phyloP scores from a whole-genome alignment of 2,113 vertebrate species.

The Prietella phreatophila region DNA sequence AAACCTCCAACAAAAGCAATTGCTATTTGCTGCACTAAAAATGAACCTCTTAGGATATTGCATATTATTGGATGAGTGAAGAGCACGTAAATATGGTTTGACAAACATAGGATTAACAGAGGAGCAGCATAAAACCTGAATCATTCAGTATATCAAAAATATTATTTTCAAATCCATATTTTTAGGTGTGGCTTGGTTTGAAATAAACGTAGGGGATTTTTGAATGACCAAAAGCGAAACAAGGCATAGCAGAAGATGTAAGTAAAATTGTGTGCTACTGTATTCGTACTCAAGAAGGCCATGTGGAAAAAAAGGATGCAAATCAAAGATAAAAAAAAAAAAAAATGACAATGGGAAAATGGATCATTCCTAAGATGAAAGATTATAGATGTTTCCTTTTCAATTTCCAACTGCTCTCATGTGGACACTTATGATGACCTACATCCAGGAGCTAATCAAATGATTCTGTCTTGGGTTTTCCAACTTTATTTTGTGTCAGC shows the following conservation, averaged over 20 bases:
- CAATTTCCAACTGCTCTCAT: constrained; percentile 38
- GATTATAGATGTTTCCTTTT: constrained; percentile 66
- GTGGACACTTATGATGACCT: constrained; percentile 46
- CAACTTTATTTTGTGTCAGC: constrained; percentile 20
- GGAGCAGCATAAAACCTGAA: background rate
- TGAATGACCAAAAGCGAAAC: background rate
- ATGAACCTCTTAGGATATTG: background rate
- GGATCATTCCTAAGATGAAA: constrained; percentile 63
- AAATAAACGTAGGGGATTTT: background rate
- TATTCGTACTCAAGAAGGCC: constrained; percentile 6
- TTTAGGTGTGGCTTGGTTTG: background rate
- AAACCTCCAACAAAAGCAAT: background rate
- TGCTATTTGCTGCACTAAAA: background rate
- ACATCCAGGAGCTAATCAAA: constrained; percentile 26
- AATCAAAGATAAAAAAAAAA: background rate
- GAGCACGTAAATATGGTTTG: background rate
- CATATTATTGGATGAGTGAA: background rate
- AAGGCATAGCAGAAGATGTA: background rate
- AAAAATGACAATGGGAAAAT: constrained; percentile 63
- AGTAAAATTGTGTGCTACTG: background rate
- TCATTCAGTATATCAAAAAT: background rate
- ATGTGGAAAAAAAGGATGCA: background rate
- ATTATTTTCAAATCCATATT: background rate
- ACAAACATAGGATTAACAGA: background rate
- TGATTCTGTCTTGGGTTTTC: background rate